Percentiles rank a stretch among this genome's conserved stretches.
Conservation (phyloP, 2,113 vertebrate species). For the Chascanopsetta lugubris region DNA sequence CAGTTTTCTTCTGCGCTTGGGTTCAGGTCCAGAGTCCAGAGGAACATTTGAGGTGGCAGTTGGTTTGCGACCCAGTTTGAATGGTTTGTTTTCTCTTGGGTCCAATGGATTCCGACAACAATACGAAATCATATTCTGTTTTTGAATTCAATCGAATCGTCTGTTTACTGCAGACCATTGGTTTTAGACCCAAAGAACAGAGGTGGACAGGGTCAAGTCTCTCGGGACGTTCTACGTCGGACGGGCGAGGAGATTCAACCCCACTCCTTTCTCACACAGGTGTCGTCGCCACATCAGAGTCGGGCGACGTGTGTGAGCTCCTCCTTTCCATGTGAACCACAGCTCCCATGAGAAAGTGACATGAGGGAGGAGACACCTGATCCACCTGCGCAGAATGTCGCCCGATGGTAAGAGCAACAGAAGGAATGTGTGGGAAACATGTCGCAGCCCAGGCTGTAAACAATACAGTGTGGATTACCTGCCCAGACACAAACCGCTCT, state of each 20-base stretch:
- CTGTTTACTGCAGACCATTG: too few relatives aligned
- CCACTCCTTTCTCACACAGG: neutral
- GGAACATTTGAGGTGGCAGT: too few relatives aligned
- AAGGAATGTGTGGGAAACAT: constrained; percentile 69
- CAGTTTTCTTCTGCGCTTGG: too few relatives aligned
- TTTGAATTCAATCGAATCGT: too few relatives aligned
- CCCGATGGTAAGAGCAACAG: constrained; percentile 5
- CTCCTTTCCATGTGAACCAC: constrained; percentile 2
- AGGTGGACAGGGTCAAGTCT: too few relatives aligned
- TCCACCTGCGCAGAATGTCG: constrained; percentile 38
- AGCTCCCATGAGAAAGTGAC: constrained; percentile 45
- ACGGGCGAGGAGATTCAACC: neutral
- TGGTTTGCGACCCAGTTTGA: too few relatives aligned
- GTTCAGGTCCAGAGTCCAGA: too few relatives aligned
- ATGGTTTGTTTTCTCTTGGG: too few relatives aligned
- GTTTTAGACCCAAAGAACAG: too few relatives aligned
- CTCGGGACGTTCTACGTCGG: too few relatives aligned
- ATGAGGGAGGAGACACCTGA: constrained; percentile 44
- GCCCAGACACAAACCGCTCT: constrained; percentile 12
- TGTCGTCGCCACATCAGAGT: neutral
- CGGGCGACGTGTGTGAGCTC: neutral
- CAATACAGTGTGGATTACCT: constrained; percentile 6
- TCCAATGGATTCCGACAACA: too few relatives aligned
- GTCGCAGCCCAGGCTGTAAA: neutral
- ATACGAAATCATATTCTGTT: too few relatives aligned